phyloP scores from a whole-genome alignment of 2,113 vertebrate genomes.

The Cnemophilus loriae region DNA sequence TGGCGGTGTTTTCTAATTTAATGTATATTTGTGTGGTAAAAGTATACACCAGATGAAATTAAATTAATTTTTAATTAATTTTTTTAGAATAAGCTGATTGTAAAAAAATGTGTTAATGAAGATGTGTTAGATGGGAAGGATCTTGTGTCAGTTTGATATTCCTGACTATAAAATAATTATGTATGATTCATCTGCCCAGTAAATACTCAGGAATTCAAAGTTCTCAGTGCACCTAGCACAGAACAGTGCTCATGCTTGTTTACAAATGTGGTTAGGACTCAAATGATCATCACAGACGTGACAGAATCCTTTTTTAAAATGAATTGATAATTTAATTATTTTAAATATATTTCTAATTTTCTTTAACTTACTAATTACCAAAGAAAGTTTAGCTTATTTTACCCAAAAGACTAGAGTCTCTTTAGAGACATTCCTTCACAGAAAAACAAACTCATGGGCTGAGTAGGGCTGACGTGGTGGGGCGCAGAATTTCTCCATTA shows the following conservation, averaged over 20 bases:
- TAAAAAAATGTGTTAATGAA: not conserved
- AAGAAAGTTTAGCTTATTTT: not conserved
- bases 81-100: not conserved
- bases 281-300: not conserved
- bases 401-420: not conserved
- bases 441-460: not conserved
- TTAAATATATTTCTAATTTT: not conserved
- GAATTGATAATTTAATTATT: not conserved
- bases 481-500: not conserved
- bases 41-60: not conserved
- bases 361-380: not conserved
- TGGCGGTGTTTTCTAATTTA: not conserved
- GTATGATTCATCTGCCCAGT: not conserved
- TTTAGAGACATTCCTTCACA: not conserved
- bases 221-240: not conserved
- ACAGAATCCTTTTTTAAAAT: not conserved
- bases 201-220: not conserved
- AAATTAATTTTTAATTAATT: fast-evolving
- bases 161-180: not conserved
- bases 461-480: not conserved
- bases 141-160: not conserved
- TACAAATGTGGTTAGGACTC: not conserved
- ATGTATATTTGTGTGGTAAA: not conserved
- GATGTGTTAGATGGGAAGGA: not conserved
- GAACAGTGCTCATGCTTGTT: not conserved